Evolutionary conservation across 2,797 vertebrate genomes (phyloP), one percentile per base, ranked within the genome.

Genomic region (Sebastes melanostomus): DNA sequence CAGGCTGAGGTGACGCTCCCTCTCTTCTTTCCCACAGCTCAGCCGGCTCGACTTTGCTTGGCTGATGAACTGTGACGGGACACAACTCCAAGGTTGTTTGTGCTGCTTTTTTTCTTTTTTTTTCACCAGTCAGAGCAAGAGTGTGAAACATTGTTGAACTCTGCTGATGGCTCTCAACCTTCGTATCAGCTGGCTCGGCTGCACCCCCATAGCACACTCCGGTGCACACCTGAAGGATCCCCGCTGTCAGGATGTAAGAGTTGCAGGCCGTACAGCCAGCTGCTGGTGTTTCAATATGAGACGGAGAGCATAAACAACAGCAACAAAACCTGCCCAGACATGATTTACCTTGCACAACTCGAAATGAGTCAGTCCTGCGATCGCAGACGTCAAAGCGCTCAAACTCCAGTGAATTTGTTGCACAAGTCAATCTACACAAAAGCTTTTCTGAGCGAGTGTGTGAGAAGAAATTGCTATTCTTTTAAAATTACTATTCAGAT

Each of bases 61-160:
- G 90, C 91, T 87, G 88, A 83, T 87, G 86, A 91, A 93, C 92
- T 93, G 90, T 93, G 89, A 93, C 91, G 58, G 86, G 88, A 90
- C 87, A 86, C 82, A 80, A 90, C 88, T 92, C 80, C 92, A 93
- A 95, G 93, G 94, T 94, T 93, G 89, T 92, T 91, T 91, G 89
- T 66, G 83, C 62, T 34, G 25, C 63, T 52, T 69, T 34, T 71
- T 50, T 52, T 73, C 62, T 29, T 42, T 52, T 61, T 74, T 68
- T 66, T 69, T 66, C 29, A 60, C 81, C 83, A 79, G 81, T 83
- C 78, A 69, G 73, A 82, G 76, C 22, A 32, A n/a, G 74, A 86
- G 86, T 79, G 91, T 88, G 87, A 92, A 86, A 91, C 88, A 83
- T 52, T 81, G 91, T 67, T 86, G 87, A 88, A 88, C 87, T 80